phyloP scores from a whole-genome alignment of 2,888 invertebrate species.

The Mellilla xanthometata region DNA sequence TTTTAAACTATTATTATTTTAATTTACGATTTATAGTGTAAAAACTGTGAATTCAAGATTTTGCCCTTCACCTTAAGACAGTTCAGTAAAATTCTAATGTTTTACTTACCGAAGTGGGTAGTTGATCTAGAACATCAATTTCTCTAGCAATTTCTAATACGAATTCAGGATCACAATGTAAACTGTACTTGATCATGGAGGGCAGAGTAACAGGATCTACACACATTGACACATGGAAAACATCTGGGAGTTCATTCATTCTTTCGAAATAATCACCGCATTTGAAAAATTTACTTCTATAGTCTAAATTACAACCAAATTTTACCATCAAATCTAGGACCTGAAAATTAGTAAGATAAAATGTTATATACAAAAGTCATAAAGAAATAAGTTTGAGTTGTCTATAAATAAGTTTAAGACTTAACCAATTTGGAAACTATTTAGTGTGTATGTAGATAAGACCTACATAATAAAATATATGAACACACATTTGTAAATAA shows the following conservation, averaged over 20 bases:
- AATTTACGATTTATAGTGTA: too few relatives aligned
- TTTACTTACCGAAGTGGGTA: conserved; percentile 53
- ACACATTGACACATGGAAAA: conserved; percentile 60
- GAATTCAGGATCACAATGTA: conserved; percentile 63
- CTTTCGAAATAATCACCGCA: conserved; percentile 11
- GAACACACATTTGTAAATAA: too few relatives aligned
- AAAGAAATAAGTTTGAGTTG: too few relatives aligned
- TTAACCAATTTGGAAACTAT: too few relatives aligned
- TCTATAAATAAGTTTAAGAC: too few relatives aligned
- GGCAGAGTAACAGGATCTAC: conserved; percentile 53
- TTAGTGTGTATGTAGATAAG: too few relatives aligned
- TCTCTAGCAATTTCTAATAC: conserved; percentile 50
- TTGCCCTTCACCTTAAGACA: too few relatives aligned
- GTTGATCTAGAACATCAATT: conserved; percentile 46
- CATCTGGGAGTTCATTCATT: conserved; percentile 59
- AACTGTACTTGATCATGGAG: conserved; percentile 61
- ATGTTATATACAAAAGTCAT: too few relatives aligned
- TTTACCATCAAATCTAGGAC: conserved; percentile 64
- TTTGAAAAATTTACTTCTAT: conserved; percentile 45
- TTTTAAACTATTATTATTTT: too few relatives aligned
- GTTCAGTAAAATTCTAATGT: too few relatives aligned
- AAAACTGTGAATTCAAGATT: too few relatives aligned
- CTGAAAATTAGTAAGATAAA: conserved; percentile 38
- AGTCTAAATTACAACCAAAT: conserved; percentile 71
- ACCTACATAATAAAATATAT: too few relatives aligned